Base-by-base conservation (phyloP, 2,113 vertebrate genomes). In the Isichthys henryi region DNA sequence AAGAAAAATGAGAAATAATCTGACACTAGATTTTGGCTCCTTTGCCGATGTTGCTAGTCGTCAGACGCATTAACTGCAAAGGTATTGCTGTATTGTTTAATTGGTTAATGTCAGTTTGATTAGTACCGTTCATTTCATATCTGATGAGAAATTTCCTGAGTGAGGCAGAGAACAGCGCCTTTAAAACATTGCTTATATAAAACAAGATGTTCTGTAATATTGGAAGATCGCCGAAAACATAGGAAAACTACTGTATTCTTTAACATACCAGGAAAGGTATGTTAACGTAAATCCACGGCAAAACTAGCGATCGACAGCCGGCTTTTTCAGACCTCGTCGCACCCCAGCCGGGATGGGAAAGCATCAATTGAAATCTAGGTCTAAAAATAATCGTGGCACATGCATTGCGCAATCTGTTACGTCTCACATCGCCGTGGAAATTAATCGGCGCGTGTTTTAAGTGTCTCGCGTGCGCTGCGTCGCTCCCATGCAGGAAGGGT, bases 371-470 rank as follows among this genome's bases (percentile, higher is more conserved):
- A 43, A 45, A 53, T 52, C 11, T 31, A 86, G 10, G 9, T 31
- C 49, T 86, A 53, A 53, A 86, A 86, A 84, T 86, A 86, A 53
- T 53, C 15, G 85, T 84, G 82, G 82, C 43, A 84, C 82, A 53
- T 5, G n/a, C n/a, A 86, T 86, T 86, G 49, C 49, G 27, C 85
- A 86, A 86, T 86, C 85, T 86, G 85, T 86, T 27, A 52, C 48
- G 49, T 86, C 85, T 86, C 27, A 53, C 48, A 52, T 35, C 21
- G n/a, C 85, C 49, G 49, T 86, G 27, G 23, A 53, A 86, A 35
- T 53, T 31, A 86, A 53, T 52, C 45, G 49, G 45, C 49, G n/a
- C 3, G 84, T 49, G 23, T 31, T 52, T 50, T 52, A 53, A 31
- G 2, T n/a, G n/a, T 46, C 23, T 86, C 15, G 10, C 5, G 15